A percentile compares a stretch with the other conserved stretches of the same genome.
Evolutionary conservation across 2,888 invertebrate genomes (phyloP).

Genomic region (Adelphocoris suturalis): DNA sequence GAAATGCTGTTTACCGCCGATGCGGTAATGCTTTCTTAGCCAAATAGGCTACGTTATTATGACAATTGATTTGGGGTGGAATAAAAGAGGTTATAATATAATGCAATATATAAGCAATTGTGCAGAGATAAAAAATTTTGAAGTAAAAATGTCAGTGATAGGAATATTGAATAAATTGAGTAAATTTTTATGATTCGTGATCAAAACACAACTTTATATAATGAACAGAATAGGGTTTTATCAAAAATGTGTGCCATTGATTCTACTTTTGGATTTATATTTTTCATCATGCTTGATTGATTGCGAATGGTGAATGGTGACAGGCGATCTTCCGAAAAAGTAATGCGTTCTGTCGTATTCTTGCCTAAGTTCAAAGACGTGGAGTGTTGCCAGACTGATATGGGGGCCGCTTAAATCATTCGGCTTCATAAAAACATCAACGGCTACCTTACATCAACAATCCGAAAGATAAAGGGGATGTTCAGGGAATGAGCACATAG

Average conservation of each 20-base stretch:
- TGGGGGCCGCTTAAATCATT: constrained; percentile 40
- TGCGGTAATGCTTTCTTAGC: too few relatives aligned
- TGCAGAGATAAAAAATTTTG: too few relatives aligned
- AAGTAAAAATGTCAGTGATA: too few relatives aligned
- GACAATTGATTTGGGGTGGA: too few relatives aligned
- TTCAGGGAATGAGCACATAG: constrained; percentile 27
- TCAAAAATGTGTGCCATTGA: background rate
- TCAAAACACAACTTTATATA: too few relatives aligned
- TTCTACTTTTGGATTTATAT: background rate
- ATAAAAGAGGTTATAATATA: too few relatives aligned
- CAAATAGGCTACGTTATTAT: too few relatives aligned
- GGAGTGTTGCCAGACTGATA: constrained; percentile 53
- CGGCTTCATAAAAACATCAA: constrained; percentile 65
- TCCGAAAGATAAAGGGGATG: constrained; percentile 50
- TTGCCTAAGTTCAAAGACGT: constrained; percentile 55
- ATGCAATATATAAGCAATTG: too few relatives aligned
- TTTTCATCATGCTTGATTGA: constrained; percentile 7
- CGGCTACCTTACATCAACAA: constrained; percentile 35
- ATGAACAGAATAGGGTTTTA: too few relatives aligned
- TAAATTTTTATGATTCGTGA: too few relatives aligned
- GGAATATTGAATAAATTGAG: too few relatives aligned
- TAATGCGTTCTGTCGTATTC: constrained; percentile 26
- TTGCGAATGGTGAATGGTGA: background rate
- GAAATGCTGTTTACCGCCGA: too few relatives aligned
- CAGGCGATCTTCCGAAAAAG: background rate